A percentile compares a stretch with the other conserved stretches of the same genome.
These are phyloP conservation scores for Leucozona laternaria DNA, from an alignment of 2,888 invertebrate genomes.

Conservation along the genomic window DNA sequence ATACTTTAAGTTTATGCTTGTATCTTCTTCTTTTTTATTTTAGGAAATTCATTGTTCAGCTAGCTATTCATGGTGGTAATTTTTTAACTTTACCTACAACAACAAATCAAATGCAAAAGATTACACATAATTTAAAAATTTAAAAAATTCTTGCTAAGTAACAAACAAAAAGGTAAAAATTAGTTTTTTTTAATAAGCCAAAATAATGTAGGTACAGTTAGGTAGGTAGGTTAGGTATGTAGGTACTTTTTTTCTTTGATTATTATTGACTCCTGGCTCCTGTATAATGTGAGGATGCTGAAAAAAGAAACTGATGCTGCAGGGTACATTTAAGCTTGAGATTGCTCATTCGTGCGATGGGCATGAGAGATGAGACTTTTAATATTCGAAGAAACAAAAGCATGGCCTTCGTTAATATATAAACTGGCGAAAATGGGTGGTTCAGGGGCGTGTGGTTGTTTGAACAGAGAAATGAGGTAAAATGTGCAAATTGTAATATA, in stretches of 20 bases:
- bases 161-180: neutral
- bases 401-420: constrained; percentile 41
- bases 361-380: constrained; percentile 47
- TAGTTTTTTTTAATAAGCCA: neutral
- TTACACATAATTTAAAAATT: neutral
- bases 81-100: constrained; percentile 33
- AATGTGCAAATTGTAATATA: constrained; percentile 53
- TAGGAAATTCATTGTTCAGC: constrained; percentile 27
- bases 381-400: constrained; percentile 58
- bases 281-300: neutral
- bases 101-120: constrained; percentile 33
- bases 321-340: constrained; percentile 33
- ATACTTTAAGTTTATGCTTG: neutral
- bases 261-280: constrained; percentile 46
- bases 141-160: constrained; percentile 7
- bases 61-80: constrained; percentile 26
- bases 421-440: neutral
- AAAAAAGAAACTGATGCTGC: neutral
- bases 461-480: constrained; percentile 50
- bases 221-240: too few relatives aligned
- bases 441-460: constrained; percentile 57
- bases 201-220: neutral
- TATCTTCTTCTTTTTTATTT: neutral
- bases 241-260: constrained; percentile 2
- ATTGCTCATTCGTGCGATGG: constrained; percentile 74